These are phyloP conservation scores for Choloepus hoffmanni DNA, from an alignment of 2,113 vertebrate genomes.

Conservation along the genomic window DNA sequence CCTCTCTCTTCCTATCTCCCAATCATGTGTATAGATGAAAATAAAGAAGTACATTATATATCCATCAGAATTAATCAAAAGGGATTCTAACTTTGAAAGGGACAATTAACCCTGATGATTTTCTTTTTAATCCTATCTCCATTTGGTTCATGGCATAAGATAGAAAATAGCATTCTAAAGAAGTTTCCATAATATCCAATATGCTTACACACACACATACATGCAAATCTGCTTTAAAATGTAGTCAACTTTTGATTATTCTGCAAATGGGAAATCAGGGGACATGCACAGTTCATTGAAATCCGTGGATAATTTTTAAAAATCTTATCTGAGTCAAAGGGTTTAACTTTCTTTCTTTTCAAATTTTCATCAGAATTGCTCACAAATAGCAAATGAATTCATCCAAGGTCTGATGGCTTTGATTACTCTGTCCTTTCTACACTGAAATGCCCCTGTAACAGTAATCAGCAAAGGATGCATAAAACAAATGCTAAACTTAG, in stretches of 20 bases:
- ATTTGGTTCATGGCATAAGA: conserved; percentile 14
- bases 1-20: background rate
- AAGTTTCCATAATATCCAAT: background rate
- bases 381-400: background rate
- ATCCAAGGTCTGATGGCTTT: background rate
- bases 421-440: background rate
- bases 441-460: background rate
- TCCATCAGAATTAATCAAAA: background rate
- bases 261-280: background rate
- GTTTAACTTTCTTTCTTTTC: background rate
- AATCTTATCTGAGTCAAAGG: background rate
- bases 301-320: background rate
- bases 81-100: background rate
- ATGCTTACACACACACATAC: background rate
- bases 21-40: background rate
- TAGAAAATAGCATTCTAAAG: conserved; percentile 38
- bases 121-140: conserved; percentile 22
- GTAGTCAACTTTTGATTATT: background rate
- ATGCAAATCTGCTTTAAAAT: background rate
- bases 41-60: conserved; percentile 20
- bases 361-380: conserved; percentile 41
- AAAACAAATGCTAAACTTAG: background rate
- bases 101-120: background rate
- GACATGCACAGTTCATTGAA: background rate
- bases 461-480: background rate